A percentile compares a stretch with the other conserved stretches of the same genome.
These are phyloP conservation scores for Lonchura striata DNA, from an alignment of 2,113 vertebrate genomes.

Conservation along the genomic window DNA sequence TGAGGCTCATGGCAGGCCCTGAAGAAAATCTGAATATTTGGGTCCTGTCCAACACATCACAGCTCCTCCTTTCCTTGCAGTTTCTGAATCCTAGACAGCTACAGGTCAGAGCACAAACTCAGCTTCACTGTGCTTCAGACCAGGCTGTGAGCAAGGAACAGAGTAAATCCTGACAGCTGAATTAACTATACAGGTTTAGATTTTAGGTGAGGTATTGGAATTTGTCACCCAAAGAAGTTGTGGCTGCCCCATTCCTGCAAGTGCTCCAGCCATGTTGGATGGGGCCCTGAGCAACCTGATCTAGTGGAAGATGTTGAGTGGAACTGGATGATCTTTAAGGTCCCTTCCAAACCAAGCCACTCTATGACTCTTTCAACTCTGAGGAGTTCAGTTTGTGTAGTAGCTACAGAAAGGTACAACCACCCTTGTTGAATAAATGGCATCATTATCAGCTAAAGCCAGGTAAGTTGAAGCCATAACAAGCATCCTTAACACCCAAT, in stretches of 20 bases:
- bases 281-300: background rate
- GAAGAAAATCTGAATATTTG: background rate
- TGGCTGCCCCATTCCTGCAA: background rate
- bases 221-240: background rate
- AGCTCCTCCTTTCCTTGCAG: accelerated
- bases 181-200: background rate
- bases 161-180: accelerated
- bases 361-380: background rate
- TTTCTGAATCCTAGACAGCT: background rate
- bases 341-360: background rate
- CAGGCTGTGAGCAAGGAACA: background rate
- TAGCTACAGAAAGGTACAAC: background rate
- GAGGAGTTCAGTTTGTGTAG: background rate
- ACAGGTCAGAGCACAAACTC: background rate
- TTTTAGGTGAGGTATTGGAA: background rate
- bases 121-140: background rate
- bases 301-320: background rate
- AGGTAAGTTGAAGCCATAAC: background rate
- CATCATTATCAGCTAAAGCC: background rate
- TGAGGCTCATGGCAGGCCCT: background rate
- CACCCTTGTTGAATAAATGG: background rate
- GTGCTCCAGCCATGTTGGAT: background rate
- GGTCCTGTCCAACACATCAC: background rate
- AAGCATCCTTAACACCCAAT: background rate
- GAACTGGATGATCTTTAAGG: background rate